Evolutionary conservation across 35 echinoderm and acorn worm species (phyloP).

Genomic region (Patiria miniata): DNA sequence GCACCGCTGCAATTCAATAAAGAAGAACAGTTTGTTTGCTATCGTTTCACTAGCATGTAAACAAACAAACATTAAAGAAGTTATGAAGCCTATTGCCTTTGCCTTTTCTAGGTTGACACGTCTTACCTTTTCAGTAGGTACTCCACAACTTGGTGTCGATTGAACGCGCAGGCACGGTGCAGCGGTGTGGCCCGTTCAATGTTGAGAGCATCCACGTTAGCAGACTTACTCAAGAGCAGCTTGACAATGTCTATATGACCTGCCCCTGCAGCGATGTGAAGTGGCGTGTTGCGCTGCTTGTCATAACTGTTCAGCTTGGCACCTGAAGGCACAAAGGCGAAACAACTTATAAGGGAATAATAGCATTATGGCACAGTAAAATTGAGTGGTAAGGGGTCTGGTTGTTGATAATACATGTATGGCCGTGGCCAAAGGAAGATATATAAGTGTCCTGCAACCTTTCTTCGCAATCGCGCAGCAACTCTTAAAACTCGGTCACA

Average conservation of each 20-base stretch:
- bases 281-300: slow-evolving; percentile 68
- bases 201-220: slow-evolving; percentile 71
- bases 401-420: no score
- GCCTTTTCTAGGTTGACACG: not conserved
- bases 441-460: no score
- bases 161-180: slow-evolving; percentile 74
- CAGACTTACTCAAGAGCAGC: slow-evolving; percentile 60
- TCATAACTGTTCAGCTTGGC: slow-evolving; percentile 78
- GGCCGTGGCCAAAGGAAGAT: no score
- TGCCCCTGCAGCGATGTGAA: slow-evolving; percentile 72
- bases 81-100: no score
- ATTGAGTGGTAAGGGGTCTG: no score
- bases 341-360: no score
- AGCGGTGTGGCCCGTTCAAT: slow-evolving; percentile 79
- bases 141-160: slow-evolving; percentile 78
- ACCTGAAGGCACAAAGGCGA: slow-evolving; percentile 49
- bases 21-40: no score
- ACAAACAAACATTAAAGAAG: no score
- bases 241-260: slow-evolving; percentile 80
- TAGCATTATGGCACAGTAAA: no score
- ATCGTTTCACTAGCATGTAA: no score
- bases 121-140: slow-evolving; percentile 78
- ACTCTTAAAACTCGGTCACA: no score
- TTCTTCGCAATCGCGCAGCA: no score
- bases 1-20: slow-evolving; percentile 53